Base-by-base conservation (phyloP, 1,140 invertebrate genomes). In the Melipona quadrifasciata region DNA sequence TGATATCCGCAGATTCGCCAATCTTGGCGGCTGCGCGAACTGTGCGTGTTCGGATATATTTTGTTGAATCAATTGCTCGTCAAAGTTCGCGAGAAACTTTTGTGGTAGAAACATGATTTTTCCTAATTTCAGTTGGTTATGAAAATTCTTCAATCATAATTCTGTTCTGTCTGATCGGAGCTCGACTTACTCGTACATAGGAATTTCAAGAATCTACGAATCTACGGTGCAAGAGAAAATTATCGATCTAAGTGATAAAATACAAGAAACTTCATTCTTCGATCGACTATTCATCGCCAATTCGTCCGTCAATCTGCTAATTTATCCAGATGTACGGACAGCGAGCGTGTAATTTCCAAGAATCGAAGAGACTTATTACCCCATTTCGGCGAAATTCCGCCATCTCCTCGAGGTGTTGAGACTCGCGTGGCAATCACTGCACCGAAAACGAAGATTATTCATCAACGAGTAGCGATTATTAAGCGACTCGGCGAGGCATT, bases 1-100 rank as follows among this genome's bases (percentile, higher is more conserved):
- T 51, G 74, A 83, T 83, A 83, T 83, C 81, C 81, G 55, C 61
- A 34, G 81, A 83, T 78, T 70, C 74, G 65, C 65, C 74, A 16
- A 39, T 21, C 64, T 2, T n/a, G 8, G 17, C 12, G 3, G 12
- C 57, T 19, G 6, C 21, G 53, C 24, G 47, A 14, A 81, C 53
- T 39, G 39, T n/a, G 39, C 8, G 21, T 8, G 51, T 16, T 31
- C 58, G 19, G 24, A 61, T 61, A 61, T 61, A 61, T 61, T 61
- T 61, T n/a, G 24, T n/a, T 61, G n/a, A 61, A 61, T 61, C 58
- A 61, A 24, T 24, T 24, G 58, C 58, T 27, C 31, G 64, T 27
- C n/a, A 65, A 65, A 65, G 16, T 65, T 27, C 61, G 16, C n/a
- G n/a, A n/a, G 24, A 65, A 6, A 12, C 17, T 12, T 5, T 65